phyloP scores from a whole-genome alignment of 2,888 invertebrate genomes.

The Cyaniris semiargus region DNA sequence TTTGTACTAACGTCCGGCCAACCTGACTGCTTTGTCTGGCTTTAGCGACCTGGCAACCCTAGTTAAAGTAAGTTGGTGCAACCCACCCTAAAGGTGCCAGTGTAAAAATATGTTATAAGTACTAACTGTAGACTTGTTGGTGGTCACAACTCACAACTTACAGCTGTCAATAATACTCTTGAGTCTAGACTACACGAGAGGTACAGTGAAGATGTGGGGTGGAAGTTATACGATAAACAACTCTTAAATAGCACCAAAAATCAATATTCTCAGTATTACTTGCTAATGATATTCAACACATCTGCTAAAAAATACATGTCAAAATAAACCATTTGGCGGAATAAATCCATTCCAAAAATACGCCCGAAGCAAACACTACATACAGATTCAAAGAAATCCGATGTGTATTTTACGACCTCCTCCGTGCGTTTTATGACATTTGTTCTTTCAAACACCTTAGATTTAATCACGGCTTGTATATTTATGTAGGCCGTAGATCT shows the following conservation, averaged over 20 bases:
- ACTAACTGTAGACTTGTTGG: no score
- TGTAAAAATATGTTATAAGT: no score
- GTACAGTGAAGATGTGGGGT: no score
- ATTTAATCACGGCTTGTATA: conserved; percentile 20
- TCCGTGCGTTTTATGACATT: conserved; percentile 28
- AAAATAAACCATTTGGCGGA: neutral
- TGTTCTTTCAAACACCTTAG: conserved; percentile 30
- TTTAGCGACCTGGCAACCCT: no score
- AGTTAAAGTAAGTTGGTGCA: no score
- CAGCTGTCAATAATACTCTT: no score
- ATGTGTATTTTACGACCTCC: conserved; percentile 23
- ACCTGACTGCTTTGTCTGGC: no score
- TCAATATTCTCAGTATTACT: neutral
- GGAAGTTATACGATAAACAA: neutral
- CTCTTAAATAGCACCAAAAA: neutral
- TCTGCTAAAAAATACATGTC: conserved; percentile 7
- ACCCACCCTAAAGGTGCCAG: no score
- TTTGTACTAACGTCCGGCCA: no score
- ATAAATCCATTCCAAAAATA: conserved; percentile 9
- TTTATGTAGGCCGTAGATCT: conserved; percentile 12
- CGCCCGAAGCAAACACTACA: neutral
- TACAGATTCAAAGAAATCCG: neutral
- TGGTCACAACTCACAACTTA: no score
- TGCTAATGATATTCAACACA: conserved; percentile 5
- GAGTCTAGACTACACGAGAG: no score